phyloP scores from a whole-genome alignment of 2,797 vertebrate species.

The Urosaurus nigricauda region DNA sequence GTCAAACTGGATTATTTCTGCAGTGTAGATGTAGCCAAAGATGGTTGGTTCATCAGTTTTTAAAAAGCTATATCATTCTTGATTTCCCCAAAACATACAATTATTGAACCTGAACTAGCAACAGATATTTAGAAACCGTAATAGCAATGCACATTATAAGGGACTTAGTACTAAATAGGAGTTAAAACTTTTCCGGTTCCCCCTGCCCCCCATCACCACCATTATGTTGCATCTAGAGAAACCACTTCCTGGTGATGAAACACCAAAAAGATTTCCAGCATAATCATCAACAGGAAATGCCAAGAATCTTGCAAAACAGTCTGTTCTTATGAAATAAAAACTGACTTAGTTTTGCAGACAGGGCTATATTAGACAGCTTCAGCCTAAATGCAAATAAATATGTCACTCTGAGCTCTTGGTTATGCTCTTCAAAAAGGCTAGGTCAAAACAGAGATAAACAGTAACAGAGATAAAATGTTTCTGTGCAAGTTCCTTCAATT shows the following conservation, averaged over 20 bases:
- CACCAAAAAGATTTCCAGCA: constrained; percentile 14
- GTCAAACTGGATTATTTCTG: too few relatives aligned
- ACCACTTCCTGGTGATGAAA: constrained; percentile 33
- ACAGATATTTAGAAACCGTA: too few relatives aligned
- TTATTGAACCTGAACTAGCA: background rate
- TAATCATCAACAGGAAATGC: constrained; percentile 36
- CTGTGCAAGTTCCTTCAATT: too few relatives aligned
- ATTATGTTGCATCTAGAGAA: background rate
- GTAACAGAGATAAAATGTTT: background rate
- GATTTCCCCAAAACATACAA: background rate
- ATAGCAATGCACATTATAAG: constrained; percentile 1
- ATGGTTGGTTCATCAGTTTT: background rate
- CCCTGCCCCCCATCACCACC: background rate
- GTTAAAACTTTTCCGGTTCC: background rate
- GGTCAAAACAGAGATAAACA: background rate
- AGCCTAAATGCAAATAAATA: background rate
- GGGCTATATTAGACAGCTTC: background rate
- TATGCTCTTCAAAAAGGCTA: background rate
- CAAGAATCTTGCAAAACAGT: constrained; percentile 32
- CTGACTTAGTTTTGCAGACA: constrained; percentile 40
- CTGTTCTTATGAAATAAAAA: constrained; percentile 41
- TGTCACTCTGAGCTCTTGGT: too few relatives aligned
- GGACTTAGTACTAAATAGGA: background rate
- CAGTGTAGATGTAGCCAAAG: too few relatives aligned
- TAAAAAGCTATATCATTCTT: background rate